Conservation (phyloP, 2,113 vertebrate genomes). For the Solea solea region DNA sequence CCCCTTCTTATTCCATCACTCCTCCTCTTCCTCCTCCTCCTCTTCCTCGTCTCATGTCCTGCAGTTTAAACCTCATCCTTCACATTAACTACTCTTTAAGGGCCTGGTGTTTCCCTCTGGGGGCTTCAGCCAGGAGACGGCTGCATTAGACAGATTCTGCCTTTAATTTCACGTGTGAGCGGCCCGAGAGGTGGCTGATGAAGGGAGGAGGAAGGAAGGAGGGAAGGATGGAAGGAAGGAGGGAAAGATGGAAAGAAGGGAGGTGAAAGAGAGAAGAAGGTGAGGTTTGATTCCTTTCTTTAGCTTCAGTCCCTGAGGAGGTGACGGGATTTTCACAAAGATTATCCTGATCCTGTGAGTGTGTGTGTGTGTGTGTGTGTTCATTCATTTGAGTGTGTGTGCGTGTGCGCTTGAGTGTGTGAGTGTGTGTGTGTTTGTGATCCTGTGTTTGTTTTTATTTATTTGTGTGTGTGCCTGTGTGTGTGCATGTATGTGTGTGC, state of each 20-base stretch:
- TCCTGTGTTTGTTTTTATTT: conserved; percentile 27
- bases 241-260: conserved; percentile 10
- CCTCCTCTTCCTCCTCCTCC: not conserved
- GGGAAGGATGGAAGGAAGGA: conserved; percentile 31
- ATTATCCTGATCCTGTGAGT: conserved; percentile 47
- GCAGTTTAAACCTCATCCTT: conserved; percentile 35
- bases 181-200: conserved; percentile 58
- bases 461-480: conserved; percentile 23
- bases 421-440: conserved; percentile 35
- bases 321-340: conserved; percentile 65
- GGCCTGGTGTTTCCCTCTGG: conserved; percentile 43
- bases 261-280: conserved; percentile 23
- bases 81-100: conserved; percentile 65
- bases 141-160: conserved; percentile 78
- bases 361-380: conserved; percentile 35
- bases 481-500: conserved; percentile 25
- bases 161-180: conserved; percentile 85
- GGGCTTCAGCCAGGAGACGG: conserved; percentile 48
- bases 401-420: not conserved
- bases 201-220: conserved; percentile 51
- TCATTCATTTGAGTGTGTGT: conserved; percentile 29
- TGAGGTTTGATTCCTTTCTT: conserved; percentile 55
- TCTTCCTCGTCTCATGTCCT: conserved; percentile 10
- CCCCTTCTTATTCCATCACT: not conserved
- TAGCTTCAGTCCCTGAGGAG: conserved; percentile 54